Conservation (phyloP, 2,113 vertebrate genomes). For the Polypterus bichir region DNA sequence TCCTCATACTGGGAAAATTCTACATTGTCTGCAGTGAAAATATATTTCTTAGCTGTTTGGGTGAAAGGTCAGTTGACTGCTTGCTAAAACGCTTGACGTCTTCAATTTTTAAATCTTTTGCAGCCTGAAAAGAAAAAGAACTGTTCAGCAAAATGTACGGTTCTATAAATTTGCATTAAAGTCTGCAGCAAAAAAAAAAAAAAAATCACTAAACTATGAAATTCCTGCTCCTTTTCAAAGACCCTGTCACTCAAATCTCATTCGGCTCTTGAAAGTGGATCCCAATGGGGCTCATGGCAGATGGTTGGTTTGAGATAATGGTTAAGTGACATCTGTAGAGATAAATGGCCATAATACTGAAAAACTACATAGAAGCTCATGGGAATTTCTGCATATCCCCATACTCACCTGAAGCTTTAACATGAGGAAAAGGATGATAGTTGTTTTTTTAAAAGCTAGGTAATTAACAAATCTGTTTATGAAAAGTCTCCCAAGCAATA, state of each 20-base stretch:
- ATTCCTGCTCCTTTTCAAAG: constrained; percentile 22
- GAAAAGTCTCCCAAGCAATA: neutral
- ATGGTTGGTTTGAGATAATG: constrained; percentile 37
- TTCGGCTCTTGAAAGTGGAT: constrained; percentile 29
- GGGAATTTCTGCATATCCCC: constrained; percentile 19
- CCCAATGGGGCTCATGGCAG: constrained; percentile 41
- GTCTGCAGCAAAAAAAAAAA: constrained; percentile 2
- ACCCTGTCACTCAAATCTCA: constrained; percentile 27
- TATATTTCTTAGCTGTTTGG: no score
- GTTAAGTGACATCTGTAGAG: constrained; percentile 46
- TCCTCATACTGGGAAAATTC: no score
- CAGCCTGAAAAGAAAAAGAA: no score
- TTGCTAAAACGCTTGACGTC: no score
- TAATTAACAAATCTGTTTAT: neutral
- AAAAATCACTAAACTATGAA: constrained; percentile 10
- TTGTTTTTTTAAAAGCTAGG: neutral
- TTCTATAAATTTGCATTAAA: neutral
- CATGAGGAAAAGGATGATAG: neutral
- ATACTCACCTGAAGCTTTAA: neutral
- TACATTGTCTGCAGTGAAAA: no score
- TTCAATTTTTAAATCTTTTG: no score
- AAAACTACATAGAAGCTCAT: constrained; percentile 33
- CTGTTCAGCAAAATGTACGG: no score
- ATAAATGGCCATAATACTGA: constrained; percentile 39
- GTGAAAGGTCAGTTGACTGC: no score